Evolutionary conservation across 2,888 invertebrate species (phyloP).

Genomic region (Campaea margaritaria): DNA sequence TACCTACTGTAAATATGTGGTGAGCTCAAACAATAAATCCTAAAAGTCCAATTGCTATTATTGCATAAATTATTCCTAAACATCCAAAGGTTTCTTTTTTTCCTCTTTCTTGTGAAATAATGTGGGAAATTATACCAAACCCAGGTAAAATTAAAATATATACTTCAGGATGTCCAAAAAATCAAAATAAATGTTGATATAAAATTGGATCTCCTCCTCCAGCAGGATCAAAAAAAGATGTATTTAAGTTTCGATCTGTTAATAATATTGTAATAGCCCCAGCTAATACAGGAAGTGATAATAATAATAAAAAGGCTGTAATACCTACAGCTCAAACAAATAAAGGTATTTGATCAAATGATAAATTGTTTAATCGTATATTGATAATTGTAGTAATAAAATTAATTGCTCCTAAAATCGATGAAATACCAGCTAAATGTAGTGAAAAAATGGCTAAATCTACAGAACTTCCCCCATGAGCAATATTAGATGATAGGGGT

Average conservation of each 20-base stretch:
- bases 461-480: constrained; percentile 88
- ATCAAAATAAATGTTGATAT: constrained; percentile 94
- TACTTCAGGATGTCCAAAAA: constrained; percentile 95
- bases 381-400: constrained; percentile 92
- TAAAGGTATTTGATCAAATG: constrained; percentile 88
- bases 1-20: constrained; percentile 93
- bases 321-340: constrained; percentile 90
- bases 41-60: constrained; percentile 91
- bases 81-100: constrained; percentile 90
- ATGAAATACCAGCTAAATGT: constrained; percentile 90
- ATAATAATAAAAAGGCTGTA: constrained; percentile 82
- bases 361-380: constrained; percentile 86
- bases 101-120: constrained; percentile 90
- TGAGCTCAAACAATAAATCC: constrained; percentile 95
- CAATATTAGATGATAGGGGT: constrained; percentile 87
- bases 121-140: constrained; percentile 93
- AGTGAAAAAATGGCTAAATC: constrained; percentile 92
- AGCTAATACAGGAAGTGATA: constrained; percentile 91
- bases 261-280: constrained; percentile 92
- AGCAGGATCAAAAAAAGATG: constrained; percentile 91
- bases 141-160: constrained; percentile 94
- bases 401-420: constrained; percentile 91
- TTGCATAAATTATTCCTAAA: constrained; percentile 93
- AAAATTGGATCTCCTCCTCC: constrained; percentile 93
- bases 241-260: constrained; percentile 92